phyloP scores from a whole-genome alignment of 2,888 invertebrate species.

The Ecdyonurus torrentis region DNA sequence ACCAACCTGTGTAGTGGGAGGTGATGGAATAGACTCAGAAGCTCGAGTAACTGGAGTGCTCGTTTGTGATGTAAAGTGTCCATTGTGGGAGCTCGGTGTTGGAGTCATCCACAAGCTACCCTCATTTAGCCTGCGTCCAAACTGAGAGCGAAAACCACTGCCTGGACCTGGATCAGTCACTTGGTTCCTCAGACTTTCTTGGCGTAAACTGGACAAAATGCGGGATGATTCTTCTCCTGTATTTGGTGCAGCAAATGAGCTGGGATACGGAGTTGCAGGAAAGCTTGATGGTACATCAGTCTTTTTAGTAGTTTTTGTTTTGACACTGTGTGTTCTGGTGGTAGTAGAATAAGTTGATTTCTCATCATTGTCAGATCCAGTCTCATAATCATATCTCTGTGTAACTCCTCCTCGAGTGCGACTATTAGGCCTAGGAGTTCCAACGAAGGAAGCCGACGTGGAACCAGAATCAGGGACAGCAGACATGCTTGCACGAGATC shows the following conservation, averaged over 20 bases:
- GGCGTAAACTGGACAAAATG: too few species aligned
- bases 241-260: too few species aligned
- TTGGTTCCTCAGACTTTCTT: too few species aligned
- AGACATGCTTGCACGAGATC: neutral
- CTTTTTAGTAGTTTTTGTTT: neutral
- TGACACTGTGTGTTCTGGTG: too few species aligned
- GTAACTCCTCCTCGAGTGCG: neutral
- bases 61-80: neutral
- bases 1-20: neutral
- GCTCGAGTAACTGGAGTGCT: neutral
- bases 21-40: neutral
- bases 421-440: neutral
- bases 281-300: neutral
- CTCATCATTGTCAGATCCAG: neutral
- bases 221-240: too few species aligned
- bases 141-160: neutral
- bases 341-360: too few species aligned
- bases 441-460: neutral
- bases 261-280: neutral
- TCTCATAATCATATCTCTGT: neutral
- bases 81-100: neutral
- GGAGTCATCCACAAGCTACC: neutral
- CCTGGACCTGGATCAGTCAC: too few species aligned
- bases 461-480: neutral
- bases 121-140: too few species aligned